Evolutionary conservation across 2,113 vertebrate genomes (phyloP).

Genomic region (Grammomys dolichurus): DNA sequence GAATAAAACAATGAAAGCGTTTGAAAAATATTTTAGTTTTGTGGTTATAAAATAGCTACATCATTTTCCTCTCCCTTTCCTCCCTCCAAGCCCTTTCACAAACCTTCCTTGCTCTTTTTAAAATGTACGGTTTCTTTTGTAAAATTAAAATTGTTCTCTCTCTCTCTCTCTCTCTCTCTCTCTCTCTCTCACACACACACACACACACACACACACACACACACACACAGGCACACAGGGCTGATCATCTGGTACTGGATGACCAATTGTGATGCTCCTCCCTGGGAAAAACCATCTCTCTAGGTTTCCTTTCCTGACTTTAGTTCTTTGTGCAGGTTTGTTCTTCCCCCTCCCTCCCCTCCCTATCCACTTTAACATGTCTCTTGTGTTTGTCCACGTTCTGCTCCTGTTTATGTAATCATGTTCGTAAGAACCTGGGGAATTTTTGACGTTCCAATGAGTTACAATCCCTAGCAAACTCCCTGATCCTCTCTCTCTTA

Average conservation of each 20-base stretch:
- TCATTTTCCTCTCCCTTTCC: neutral
- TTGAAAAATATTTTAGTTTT: neutral
- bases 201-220: neutral
- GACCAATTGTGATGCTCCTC: neutral
- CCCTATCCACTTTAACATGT: neutral
- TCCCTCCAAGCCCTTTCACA: neutral
- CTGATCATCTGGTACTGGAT: neutral
- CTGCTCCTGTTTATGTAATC: neutral
- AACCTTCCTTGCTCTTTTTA: neutral
- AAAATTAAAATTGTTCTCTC: too few relatives aligned
- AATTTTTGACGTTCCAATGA: too few relatives aligned
- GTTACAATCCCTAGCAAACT: neutral
- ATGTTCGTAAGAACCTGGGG: neutral
- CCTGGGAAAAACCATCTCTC: neutral
- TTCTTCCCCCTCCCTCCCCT: fast-evolving
- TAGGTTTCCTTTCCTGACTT: neutral
- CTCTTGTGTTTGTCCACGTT: neutral
- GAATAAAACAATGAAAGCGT: neutral
- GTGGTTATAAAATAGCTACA: too few relatives aligned
- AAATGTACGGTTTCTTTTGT: neutral
- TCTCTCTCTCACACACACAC: neutral
- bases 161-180: too few relatives aligned
- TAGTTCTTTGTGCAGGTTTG: neutral
- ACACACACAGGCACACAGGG: neutral
- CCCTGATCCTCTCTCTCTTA: neutral